Conservation (phyloP, 2,113 vertebrate species). For the Picathartes gymnocephalus region DNA sequence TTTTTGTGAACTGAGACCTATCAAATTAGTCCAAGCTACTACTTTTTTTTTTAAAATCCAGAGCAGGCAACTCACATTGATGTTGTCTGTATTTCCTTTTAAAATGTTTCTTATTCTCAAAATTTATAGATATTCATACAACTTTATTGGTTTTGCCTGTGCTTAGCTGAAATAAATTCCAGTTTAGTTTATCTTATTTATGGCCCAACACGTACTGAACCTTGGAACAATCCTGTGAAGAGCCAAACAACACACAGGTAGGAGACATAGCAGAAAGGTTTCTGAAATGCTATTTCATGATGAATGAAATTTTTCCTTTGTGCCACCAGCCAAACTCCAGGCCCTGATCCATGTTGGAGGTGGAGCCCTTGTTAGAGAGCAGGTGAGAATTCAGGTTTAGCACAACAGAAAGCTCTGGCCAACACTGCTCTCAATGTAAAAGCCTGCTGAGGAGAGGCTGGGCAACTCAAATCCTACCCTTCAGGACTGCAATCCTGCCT, state of each 20-base stretch:
- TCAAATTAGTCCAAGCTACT: not conserved
- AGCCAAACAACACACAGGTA: not conserved
- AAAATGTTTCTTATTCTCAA: not conserved
- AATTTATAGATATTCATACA: not conserved
- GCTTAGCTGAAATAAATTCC: not conserved
- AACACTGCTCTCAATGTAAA: rapidly evolving
- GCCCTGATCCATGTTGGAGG: not conserved
- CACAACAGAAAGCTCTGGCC: not conserved
- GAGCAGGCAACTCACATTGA: not conserved
- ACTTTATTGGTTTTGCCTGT: not conserved
- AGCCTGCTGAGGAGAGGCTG: not conserved
- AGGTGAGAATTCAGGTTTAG: not conserved
- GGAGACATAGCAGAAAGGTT: not conserved
- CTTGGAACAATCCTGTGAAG: not conserved
- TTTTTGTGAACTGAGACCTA: not conserved
- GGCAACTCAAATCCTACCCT: not conserved
- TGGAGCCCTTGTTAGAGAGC: not conserved
- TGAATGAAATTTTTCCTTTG: not conserved
- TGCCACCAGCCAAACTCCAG: not conserved
- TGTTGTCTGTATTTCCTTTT: not conserved
- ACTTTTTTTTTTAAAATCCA: not conserved
- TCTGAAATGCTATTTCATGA: not conserved
- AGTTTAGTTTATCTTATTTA: not conserved
- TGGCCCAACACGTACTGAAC: not conserved
- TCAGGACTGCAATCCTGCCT: not conserved